Evolutionary conservation across 2,888 invertebrate genomes (phyloP).

Genomic region (Patella pellucida): DNA sequence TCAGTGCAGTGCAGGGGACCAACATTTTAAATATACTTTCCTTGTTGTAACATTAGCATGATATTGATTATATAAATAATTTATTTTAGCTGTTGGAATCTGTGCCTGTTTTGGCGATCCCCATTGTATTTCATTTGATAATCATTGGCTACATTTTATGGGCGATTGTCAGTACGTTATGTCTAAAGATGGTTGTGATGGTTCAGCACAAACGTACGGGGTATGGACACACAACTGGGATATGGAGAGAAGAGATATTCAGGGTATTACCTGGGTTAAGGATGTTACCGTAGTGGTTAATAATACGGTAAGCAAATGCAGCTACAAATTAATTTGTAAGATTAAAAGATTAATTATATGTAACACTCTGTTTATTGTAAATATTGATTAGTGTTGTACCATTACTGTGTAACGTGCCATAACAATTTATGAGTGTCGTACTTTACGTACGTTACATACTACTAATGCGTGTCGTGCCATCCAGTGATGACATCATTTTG

Average conservation of each 20-base stretch:
- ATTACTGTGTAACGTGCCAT: no score
- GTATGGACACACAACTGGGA: conserved; percentile 43
- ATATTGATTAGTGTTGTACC: no score
- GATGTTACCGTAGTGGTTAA: conserved; percentile 42
- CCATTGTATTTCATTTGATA: conserved; percentile 60
- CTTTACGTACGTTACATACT: no score
- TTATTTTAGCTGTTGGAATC: conserved; percentile 47
- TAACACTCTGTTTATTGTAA: no score
- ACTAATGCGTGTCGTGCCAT: no score
- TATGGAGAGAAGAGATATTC: conserved; percentile 20
- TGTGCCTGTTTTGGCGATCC: conserved; percentile 67
- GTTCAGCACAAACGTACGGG: conserved; percentile 40
- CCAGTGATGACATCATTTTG: no score
- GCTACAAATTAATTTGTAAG: no score
- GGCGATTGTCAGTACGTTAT: conserved; percentile 60
- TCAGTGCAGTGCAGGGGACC: no score
- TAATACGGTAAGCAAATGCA: conserved; percentile 36
- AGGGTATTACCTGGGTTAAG: conserved; percentile 53
- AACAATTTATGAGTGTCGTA: no score
- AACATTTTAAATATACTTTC: neutral
- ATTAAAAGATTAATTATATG: no score
- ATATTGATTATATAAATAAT: neutral
- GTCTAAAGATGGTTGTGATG: conserved; percentile 54
- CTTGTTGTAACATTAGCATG: neutral
- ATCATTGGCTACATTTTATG: conserved; percentile 53